Conservation (phyloP, 2,797 vertebrate species). For the Lepus oiostolus region DNA sequence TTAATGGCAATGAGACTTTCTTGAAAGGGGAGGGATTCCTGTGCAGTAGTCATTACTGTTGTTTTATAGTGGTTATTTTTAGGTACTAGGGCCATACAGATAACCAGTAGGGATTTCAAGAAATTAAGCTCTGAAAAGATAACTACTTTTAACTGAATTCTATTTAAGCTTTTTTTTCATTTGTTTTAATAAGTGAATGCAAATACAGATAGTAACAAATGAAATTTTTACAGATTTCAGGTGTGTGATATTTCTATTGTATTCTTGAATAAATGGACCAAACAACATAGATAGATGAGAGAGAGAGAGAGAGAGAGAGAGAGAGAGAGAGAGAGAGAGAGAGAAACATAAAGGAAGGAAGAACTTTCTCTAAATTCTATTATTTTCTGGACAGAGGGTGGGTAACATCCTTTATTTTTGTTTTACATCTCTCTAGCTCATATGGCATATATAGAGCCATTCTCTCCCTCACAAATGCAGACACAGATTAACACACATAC, state of each 20-base stretch:
- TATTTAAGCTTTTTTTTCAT: background rate
- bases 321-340: no score
- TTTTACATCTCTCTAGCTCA: background rate
- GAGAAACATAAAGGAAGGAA: no score
- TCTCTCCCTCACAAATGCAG: background rate
- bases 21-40: background rate
- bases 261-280: slow-evolving; percentile 6
- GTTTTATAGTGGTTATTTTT: background rate
- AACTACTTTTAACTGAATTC: background rate
- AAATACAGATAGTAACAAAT: background rate
- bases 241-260: background rate
- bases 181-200: background rate
- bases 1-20: slow-evolving; percentile 61
- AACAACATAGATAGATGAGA: background rate
- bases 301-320: no score
- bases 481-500: background rate
- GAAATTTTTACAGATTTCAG: background rate
- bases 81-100: slow-evolving; percentile 54
- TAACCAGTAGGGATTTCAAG: background rate
- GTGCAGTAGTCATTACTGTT: background rate
- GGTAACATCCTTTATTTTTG: background rate
- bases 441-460: background rate
- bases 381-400: background rate
- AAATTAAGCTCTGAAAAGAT: background rate
- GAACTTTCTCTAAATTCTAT: background rate